Evolutionary conservation across 2,888 invertebrate genomes (phyloP).

Genomic region (Polyploca ridens): DNA sequence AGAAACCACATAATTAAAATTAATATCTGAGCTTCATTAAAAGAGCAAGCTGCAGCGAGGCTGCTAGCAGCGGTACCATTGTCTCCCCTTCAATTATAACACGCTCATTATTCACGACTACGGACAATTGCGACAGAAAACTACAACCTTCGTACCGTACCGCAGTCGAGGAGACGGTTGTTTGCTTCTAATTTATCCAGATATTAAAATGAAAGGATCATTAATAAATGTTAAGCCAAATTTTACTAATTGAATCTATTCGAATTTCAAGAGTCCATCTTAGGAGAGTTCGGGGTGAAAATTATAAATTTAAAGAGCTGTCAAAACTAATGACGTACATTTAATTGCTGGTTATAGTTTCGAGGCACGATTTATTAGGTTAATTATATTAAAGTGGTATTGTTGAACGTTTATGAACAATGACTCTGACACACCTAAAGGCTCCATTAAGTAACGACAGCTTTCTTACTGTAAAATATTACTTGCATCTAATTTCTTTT

Average conservation of each 20-base stretch:
- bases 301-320: too few relatives aligned
- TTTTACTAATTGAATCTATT: too few relatives aligned
- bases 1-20: not conserved
- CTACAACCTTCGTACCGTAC: not conserved
- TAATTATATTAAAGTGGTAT: too few relatives aligned
- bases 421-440: too few relatives aligned
- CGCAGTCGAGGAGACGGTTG: not conserved
- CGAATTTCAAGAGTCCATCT: not conserved
- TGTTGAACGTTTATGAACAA: too few relatives aligned
- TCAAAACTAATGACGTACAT: too few relatives aligned
- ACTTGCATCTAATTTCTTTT: too few relatives aligned
- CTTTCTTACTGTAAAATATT: too few relatives aligned
- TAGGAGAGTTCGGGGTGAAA: too few relatives aligned
- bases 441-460: too few relatives aligned
- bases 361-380: too few relatives aligned
- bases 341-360: too few relatives aligned
- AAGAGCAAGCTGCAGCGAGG: not conserved
- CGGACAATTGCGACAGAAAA: not conserved
- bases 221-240: not conserved
- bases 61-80: not conserved
- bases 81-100: not conserved
- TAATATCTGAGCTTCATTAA: constrained; percentile 2
- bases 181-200: not conserved
- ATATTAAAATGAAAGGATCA: not conserved
- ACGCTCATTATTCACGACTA: constrained; percentile 1